Base-by-base conservation (phyloP, 2,797 vertebrate species). In the Brotula barbata region DNA sequence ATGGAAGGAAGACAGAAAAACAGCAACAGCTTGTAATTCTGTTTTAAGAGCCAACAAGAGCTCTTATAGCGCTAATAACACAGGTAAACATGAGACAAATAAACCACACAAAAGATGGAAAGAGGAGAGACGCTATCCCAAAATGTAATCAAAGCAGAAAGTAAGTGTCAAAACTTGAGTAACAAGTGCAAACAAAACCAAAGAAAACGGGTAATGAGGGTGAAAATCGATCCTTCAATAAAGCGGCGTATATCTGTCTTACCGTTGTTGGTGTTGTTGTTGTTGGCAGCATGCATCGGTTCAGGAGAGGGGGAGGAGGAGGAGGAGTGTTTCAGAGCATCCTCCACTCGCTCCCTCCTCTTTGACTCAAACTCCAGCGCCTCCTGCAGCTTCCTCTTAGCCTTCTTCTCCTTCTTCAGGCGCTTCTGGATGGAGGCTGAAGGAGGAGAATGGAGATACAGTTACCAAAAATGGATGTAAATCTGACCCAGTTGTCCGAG, bases 311-410 rank as follows among this genome's bases (percentile, higher is more conserved):
- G 83, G 25, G 84, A 87, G 73, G 92, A 92, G 61, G 91, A 90
- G 78, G 93, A 92, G 31, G 92, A 92, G 88, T 94, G 94, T 75
- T 95, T 94, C 25, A 97, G 91, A 0, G 92, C 92, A 61, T 95
- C 95, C 58, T 98, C 95, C 83, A 95, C 94, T 78, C 95, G 84
- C 77, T 95, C 95, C 75, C 96, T 82, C 55, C 94, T 87, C 86
- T 96, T 97, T 0, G 94, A 95, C 83, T 98, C 96, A 17, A 95
- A 98, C 87, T 96, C 94, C 85, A 98, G 91, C 28, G 95, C 95
- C 86, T 98, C 96, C 82, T 97, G 96, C 80, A 98, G 91, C 94
- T 96, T 98, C 91, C 95, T 93, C 87, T 98, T 98, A 1, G 93
- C 93, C 79, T 96, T 98, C 84, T 96, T 97, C 89, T 98, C 96